Conservation (phyloP, 2,113 vertebrate species). For the Hystrix cristata region DNA sequence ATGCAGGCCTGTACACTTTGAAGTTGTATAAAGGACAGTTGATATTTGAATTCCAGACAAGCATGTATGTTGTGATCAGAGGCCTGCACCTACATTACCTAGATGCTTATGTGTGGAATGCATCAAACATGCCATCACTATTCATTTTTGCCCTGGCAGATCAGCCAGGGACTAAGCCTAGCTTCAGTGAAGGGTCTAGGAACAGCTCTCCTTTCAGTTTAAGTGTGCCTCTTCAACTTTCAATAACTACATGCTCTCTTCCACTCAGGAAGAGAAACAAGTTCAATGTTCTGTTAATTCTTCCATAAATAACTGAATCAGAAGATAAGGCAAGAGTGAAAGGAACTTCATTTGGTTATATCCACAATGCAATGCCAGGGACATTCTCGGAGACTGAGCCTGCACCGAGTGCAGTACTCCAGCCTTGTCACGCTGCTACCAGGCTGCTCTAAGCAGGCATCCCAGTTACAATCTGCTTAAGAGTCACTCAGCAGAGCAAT, state of each 20-base stretch:
- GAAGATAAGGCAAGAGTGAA: background rate
- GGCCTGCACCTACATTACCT: too few relatives aligned
- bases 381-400: background rate
- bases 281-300: background rate
- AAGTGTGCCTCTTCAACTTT: background rate
- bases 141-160: background rate
- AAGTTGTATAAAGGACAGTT: background rate
- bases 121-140: background rate
- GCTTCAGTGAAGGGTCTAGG: background rate
- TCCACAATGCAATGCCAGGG: background rate
- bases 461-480: background rate
- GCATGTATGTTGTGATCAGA: background rate
- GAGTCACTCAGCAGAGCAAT: background rate
- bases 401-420: rapidly evolving
- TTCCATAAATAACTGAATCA: background rate
- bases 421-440: too few relatives aligned
- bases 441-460: background rate
- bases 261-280: background rate
- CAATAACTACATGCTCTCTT: too few relatives aligned
- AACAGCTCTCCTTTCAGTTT: background rate
- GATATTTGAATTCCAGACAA: background rate
- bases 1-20: background rate
- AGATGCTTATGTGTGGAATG: rapidly evolving
- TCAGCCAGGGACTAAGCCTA: background rate
- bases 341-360: background rate